These are phyloP conservation scores for Leontocebus nigricollis DNA, from an alignment of 2,797 vertebrate species.

Conservation along the genomic window DNA sequence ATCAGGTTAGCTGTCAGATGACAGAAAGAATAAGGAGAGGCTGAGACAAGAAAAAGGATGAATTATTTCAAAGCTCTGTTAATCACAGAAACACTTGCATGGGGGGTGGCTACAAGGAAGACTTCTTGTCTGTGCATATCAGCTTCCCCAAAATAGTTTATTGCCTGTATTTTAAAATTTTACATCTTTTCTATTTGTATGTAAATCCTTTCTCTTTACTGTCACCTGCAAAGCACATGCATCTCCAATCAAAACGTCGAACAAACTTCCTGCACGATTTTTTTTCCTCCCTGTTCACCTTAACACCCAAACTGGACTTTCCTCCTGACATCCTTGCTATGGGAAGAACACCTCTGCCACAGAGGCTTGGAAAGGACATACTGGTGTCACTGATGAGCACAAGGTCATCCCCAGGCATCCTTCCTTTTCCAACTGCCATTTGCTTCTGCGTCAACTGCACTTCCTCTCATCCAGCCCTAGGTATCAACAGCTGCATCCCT, in stretches of 20 bases:
- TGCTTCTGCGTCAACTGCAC: slow-evolving; percentile 59
- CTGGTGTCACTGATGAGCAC: slow-evolving; percentile 71
- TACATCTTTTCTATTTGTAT: slow-evolving; percentile 71
- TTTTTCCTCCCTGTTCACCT: slow-evolving; percentile 49
- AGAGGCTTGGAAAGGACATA: slow-evolving; percentile 74
- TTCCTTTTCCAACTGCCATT: slow-evolving; percentile 78
- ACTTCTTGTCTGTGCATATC: neutral
- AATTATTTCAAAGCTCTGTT: slow-evolving; percentile 4
- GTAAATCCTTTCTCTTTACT: slow-evolving; percentile 45
- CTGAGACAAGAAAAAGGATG: neutral
- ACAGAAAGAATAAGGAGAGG: neutral
- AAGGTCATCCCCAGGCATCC: slow-evolving; percentile 83
- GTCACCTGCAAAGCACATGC: slow-evolving; percentile 62
- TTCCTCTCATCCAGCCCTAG: slow-evolving; percentile 73
- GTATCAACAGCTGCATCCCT: slow-evolving; percentile 74
- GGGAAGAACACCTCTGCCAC: slow-evolving; percentile 75
- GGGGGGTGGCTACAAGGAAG: neutral
- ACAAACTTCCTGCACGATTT: slow-evolving; percentile 67
- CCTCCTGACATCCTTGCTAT: slow-evolving; percentile 71
- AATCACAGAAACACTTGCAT: slow-evolving; percentile 11
- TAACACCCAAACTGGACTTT: slow-evolving; percentile 69
- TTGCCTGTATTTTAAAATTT: neutral
- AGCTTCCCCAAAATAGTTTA: neutral
- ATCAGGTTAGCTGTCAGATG: neutral
- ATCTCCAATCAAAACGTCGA: slow-evolving; percentile 23